A percentile compares a stretch with the other conserved stretches of the same genome.
Evolutionary conservation across 2,888 invertebrate species (phyloP).

Genomic region (Desoria tigrina): DNA sequence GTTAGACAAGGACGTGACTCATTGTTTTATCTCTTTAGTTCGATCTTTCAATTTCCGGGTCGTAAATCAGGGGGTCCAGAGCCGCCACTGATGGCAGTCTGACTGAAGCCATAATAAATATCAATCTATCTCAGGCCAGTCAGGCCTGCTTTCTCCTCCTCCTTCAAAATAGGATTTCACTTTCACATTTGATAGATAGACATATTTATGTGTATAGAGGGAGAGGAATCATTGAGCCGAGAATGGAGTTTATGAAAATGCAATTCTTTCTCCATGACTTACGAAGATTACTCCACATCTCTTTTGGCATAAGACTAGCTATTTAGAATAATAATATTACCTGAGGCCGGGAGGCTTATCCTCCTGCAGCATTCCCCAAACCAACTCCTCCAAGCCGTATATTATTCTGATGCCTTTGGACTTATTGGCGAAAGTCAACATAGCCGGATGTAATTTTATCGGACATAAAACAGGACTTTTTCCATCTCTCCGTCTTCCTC

Average conservation of each 20-base stretch:
- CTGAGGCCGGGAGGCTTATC: too few relatives aligned
- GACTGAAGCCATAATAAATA: conserved; percentile 2
- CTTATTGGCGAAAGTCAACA: conserved; percentile 7
- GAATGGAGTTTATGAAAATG: conserved; percentile 2
- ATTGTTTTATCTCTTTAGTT: background rate
- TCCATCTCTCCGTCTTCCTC: background rate
- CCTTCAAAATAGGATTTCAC: too few relatives aligned
- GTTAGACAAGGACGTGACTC: background rate
- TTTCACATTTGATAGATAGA: too few relatives aligned
- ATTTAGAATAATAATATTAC: too few relatives aligned
- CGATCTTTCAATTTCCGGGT: conserved; percentile 1
- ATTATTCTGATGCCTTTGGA: too few relatives aligned
- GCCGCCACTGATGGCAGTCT: background rate
- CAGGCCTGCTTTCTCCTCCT: too few relatives aligned
- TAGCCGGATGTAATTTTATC: conserved; percentile 6
- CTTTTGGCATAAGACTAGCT: background rate
- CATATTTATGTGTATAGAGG: background rate
- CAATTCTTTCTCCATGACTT: conserved; percentile 10
- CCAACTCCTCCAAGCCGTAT: too few relatives aligned
- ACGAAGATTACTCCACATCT: conserved; percentile 3
- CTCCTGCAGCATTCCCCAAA: too few relatives aligned
- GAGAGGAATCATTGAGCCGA: conserved; percentile 4
- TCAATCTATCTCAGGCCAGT: too few relatives aligned
- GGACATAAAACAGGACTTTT: conserved; percentile 6
- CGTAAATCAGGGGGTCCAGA: background rate